Conservation (phyloP, 2,888 invertebrate species). For the Prenolepis imparis region DNA sequence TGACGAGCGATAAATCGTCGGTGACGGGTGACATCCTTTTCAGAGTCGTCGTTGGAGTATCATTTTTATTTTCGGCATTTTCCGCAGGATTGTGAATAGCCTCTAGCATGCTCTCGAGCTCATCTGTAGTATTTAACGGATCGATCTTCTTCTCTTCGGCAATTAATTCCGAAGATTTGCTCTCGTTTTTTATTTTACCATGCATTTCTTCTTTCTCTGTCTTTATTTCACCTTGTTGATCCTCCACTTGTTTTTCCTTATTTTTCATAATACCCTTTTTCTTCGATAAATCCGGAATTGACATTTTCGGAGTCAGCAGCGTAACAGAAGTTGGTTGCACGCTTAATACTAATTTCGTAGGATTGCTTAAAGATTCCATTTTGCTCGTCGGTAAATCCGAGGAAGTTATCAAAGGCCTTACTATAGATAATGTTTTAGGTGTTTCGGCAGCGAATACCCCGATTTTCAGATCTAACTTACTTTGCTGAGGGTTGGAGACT, state of each 20-base stretch:
- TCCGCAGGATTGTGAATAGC: conserved; percentile 85
- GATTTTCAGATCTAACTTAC: conserved; percentile 49
- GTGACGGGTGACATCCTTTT: conserved; percentile 84
- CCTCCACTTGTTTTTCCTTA: conserved; percentile 85
- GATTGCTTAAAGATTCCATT: conserved; percentile 57
- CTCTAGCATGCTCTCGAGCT: conserved; percentile 86
- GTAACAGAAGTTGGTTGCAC: conserved; percentile 81
- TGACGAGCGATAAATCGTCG: conserved; percentile 84
- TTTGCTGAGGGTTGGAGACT: conserved; percentile 58
- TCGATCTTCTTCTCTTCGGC: conserved; percentile 82
- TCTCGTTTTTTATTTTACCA: conserved; percentile 67
- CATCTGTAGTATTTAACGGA: conserved; percentile 85
- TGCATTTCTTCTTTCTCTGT: conserved; percentile 76
- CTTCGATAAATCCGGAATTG: conserved; percentile 77
- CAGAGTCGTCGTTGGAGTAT: conserved; percentile 74
- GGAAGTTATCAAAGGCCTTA: conserved; percentile 40
- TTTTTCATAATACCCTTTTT: conserved; percentile 62
- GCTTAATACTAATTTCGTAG: conserved; percentile 73
- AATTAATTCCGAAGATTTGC: conserved; percentile 12
- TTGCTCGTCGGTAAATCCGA: conserved; percentile 38
- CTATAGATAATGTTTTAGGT: conserved; percentile 52
- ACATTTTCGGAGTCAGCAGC: conserved; percentile 80
- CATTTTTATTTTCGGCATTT: conserved; percentile 76
- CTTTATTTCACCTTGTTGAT: conserved; percentile 87
- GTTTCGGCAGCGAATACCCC: conserved; percentile 42